phyloP scores from a whole-genome alignment of 2,888 invertebrate species.

The Toxonevra muliebris region DNA sequence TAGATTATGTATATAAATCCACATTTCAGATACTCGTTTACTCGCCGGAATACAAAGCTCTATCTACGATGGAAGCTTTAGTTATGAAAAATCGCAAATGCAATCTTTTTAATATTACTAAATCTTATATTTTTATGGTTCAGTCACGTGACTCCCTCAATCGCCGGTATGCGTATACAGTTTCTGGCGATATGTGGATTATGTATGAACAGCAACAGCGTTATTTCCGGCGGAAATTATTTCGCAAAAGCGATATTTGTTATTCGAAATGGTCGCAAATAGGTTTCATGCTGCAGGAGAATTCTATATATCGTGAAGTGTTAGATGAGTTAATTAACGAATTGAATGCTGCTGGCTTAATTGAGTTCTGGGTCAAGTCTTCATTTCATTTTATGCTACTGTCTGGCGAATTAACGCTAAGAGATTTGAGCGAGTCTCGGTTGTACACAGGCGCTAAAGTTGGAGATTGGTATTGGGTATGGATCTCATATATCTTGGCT shows the following conservation, averaged over 20 bases:
- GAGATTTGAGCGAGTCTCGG: too few species aligned
- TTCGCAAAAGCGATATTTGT: background rate
- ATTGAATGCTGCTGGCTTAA: background rate
- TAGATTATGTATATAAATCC: background rate
- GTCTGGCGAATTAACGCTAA: background rate
- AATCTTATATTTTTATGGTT: too few species aligned
- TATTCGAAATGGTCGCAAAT: background rate
- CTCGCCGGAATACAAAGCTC: background rate
- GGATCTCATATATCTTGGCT: too few species aligned
- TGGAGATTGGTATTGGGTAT: too few species aligned
- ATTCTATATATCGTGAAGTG: conserved; percentile 7
- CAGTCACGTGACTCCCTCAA: background rate
- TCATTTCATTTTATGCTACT: background rate
- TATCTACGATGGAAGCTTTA: background rate
- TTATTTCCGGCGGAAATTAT: background rate
- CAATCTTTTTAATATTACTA: background rate
- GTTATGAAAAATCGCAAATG: background rate
- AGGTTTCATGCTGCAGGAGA: background rate
- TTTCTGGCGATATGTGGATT: background rate
- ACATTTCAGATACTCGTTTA: background rate
- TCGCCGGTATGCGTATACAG: background rate
- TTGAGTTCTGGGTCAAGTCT: background rate
- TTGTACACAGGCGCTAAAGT: too few species aligned
- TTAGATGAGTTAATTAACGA: background rate
- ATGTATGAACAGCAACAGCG: background rate